Conservation (phyloP, 2,797 vertebrate species). For the Poeciliopsis infans region DNA sequence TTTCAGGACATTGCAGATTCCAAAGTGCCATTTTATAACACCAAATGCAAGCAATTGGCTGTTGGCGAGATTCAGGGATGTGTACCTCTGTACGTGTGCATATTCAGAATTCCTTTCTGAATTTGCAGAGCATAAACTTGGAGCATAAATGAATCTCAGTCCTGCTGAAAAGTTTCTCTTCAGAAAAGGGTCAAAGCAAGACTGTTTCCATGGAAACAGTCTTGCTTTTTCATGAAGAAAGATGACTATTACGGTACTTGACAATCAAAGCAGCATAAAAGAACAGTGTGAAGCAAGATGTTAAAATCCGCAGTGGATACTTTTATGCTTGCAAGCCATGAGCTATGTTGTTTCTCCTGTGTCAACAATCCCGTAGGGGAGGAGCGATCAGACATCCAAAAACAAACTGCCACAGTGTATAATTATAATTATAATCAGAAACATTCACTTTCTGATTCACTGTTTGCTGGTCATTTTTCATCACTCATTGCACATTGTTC, state of each 20-base stretch:
- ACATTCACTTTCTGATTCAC: background rate
- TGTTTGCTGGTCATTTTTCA: background rate
- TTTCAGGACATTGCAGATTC: background rate
- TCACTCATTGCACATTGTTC: background rate
- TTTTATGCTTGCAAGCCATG: constrained; percentile 17
- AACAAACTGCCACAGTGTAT: background rate
- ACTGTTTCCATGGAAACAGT: constrained; percentile 33
- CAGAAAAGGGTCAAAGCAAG: constrained; percentile 1
- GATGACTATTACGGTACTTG: constrained; percentile 4
- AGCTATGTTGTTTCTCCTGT: constrained; percentile 27
- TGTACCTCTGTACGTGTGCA: background rate
- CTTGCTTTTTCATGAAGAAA: constrained; percentile 9
- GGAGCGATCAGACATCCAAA: constrained; percentile 2
- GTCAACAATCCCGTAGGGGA: constrained; percentile 30
- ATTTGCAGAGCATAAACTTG: too few species aligned
- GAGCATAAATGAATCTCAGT: background rate
- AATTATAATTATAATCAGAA: background rate
- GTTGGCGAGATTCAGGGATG: background rate
- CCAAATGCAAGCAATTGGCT: background rate
- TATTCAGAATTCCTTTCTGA: background rate
- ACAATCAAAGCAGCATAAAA: constrained; percentile 14
- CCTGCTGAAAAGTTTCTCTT: background rate
- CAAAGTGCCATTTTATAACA: background rate
- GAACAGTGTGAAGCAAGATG: constrained; percentile 10
- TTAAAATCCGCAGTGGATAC: constrained; percentile 5